phyloP scores from a whole-genome alignment of 2,797 vertebrate species.

The Thalassophryne amazonica region DNA sequence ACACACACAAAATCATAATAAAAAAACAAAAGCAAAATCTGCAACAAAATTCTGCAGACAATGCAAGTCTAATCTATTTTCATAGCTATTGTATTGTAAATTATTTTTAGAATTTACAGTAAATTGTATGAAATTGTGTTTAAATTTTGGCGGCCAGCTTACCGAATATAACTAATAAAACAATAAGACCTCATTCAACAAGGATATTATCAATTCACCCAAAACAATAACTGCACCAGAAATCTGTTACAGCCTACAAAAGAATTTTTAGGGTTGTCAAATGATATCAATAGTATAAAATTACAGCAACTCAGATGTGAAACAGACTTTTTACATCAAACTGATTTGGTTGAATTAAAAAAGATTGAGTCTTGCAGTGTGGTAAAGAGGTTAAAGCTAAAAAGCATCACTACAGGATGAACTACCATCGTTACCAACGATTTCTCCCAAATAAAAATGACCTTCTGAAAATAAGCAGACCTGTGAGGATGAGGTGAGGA shows the following conservation, averaged over 20 bases:
- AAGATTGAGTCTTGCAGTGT: constrained; percentile 24
- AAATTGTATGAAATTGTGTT: too few species aligned
- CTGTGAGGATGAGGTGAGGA: constrained; percentile 80
- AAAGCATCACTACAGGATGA: neutral
- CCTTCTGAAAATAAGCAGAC: constrained; percentile 66
- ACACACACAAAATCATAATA: too few species aligned
- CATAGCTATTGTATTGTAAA: too few species aligned
- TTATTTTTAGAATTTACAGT: too few species aligned
- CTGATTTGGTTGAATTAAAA: neutral
- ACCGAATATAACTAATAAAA: too few species aligned
- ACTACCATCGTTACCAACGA: neutral
- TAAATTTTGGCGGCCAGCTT: too few species aligned
- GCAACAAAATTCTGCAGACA: too few species aligned
- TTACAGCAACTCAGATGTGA: neutral
- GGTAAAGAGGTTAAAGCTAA: constrained; percentile 3
- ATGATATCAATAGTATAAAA: neutral
- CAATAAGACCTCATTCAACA: too few species aligned
- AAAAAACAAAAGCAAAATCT: too few species aligned
- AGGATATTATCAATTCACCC: neutral
- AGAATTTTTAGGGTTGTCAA: neutral
- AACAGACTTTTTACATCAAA: neutral
- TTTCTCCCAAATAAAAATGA: neutral
- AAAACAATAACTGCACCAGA: neutral
- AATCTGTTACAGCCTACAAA: neutral
- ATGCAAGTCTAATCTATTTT: too few species aligned